phyloP scores from a whole-genome alignment of 2,797 vertebrate genomes.

The Pseudochirops corinnae region DNA sequence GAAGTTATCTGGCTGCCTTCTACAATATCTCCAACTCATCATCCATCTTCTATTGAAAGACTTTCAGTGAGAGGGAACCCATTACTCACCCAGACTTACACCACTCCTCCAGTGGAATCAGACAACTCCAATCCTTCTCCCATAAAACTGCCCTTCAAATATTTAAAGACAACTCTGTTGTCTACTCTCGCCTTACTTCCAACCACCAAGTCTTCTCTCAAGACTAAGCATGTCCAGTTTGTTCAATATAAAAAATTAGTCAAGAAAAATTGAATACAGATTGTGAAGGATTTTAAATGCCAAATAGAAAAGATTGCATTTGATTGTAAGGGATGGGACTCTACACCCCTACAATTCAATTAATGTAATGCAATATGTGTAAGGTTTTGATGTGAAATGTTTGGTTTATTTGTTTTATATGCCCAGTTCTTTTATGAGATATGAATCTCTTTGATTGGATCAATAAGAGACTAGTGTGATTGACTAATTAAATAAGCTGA shows the following conservation, averaged over 20 bases:
- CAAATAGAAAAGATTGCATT: neutral
- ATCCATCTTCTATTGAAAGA: neutral
- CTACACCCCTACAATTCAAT: neutral
- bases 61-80: neutral
- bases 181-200: neutral
- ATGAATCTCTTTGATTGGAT: neutral
- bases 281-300: neutral
- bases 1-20: neutral
- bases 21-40: neutral
- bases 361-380: neutral
- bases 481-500: neutral
- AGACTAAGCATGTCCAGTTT: neutral
- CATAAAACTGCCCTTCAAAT: neutral
- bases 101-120: neutral
- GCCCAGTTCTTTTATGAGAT: neutral
- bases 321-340: neutral
- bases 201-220: neutral
- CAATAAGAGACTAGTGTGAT: neutral
- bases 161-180: neutral
- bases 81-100: neutral
- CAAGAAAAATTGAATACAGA: neutral
- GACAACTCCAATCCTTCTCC: neutral
- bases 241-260: neutral
- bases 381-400: neutral
- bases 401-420: neutral